Base-by-base conservation (phyloP, 2,888 invertebrate species). In the Lepidochitona cinerea region DNA sequence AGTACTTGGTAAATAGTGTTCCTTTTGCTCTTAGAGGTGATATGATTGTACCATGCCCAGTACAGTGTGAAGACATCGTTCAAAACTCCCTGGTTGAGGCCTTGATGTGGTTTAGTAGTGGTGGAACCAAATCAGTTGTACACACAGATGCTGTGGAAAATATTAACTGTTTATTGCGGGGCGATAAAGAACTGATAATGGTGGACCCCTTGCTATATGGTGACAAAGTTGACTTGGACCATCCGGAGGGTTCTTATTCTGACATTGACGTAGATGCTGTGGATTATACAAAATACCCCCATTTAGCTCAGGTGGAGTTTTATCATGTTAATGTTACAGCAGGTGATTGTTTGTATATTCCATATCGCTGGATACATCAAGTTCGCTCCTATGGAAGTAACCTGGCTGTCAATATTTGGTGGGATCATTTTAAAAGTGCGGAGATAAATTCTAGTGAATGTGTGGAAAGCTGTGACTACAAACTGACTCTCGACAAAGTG, bases 81-180 rank as follows among this genome's bases (percentile, higher is more conserved):
- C 78, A 84, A 49, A 77, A 83, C 32, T 70, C 77, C 49, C 77
- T 89, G 12, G 84, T 88, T 23, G 85, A 86, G 66, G 81, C 84
- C 68, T 75, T 89, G 26, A 87, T 90, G 86, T 90, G 90, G 90
- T 88, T 87, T 78, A 90, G 90, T 77, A 89, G 89, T 76, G 90
- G 90, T 6, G 89, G 89, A 1, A 90, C 90, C 3, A 87, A 86
- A 49, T 90, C 90, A n/a, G 90, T 90, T 18, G 85, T 89, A 0
- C 90, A 90, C 78, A 88, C 88, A 6, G 90, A 90, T 74, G 78
- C 84, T 49, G 87, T 88, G 23, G 90, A 90, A 70, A 90, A 90
- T 78, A 86, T 90, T 70, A 89, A 89, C 80, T 90, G 90, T 80
- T 66, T 89, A 23, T 85, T 83, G 37, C 75, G 86, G 12, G 90